A percentile compares a stretch with the other conserved stretches of the same genome.
phyloP scores from a whole-genome alignment of 2,888 invertebrate genomes.

The Nemotelus pantherinus region DNA sequence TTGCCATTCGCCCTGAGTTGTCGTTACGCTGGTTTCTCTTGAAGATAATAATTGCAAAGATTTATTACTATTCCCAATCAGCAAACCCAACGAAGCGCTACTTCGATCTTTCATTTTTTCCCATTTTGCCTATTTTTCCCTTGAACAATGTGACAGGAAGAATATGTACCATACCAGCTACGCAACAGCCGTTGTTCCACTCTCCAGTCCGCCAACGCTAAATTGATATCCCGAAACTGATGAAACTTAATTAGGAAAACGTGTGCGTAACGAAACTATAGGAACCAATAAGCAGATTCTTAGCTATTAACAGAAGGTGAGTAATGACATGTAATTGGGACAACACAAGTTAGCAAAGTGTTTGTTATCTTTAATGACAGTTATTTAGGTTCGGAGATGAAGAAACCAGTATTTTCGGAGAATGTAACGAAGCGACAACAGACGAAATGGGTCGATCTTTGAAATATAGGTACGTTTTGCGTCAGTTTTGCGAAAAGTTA shows the following conservation, averaged over 20 bases:
- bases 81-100: neutral
- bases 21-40: neutral
- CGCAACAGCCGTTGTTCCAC: neutral
- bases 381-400: neutral
- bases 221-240: constrained; percentile 32
- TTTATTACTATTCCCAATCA: constrained; percentile 2
- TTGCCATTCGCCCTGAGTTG: constrained; percentile 14
- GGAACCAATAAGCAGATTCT: constrained; percentile 34
- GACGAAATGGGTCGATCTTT: too few relatives aligned
- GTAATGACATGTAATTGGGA: constrained; percentile 40
- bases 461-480: too few relatives aligned
- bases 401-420: neutral
- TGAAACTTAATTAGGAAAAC: constrained; percentile 41
- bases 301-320: constrained; percentile 17
- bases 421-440: too few relatives aligned
- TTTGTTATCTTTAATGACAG: constrained; percentile 21
- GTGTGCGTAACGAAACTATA: constrained; percentile 28
- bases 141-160: too few relatives aligned
- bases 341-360: constrained; percentile 36
- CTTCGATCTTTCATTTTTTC: constrained; percentile 23
- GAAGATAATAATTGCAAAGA: constrained; percentile 21
- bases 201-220: neutral
- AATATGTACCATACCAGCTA: too few relatives aligned
- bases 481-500: too few relatives aligned
- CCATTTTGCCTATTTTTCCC: too few relatives aligned